Base-by-base conservation (phyloP, 2,797 vertebrate genomes). In the Intellagama lesueurii region DNA sequence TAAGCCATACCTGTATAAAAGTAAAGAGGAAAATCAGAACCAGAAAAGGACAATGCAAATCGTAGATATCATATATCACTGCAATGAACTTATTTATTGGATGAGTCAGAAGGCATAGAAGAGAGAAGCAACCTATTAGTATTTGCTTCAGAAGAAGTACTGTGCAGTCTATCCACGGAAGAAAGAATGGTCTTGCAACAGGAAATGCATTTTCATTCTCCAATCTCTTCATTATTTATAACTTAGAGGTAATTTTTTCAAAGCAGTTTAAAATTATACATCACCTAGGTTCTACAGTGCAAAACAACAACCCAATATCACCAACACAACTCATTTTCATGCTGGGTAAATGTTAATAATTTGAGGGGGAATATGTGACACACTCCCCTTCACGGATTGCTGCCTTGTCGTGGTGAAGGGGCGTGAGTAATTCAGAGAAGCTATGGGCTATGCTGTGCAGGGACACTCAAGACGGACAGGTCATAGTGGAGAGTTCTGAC, bases 91-190 rank as follows among this genome's bases (percentile, higher is more conserved):
- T 7, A 9, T 81, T 90, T 92, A 79, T 24, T 87, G 2, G 5
- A 24, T 56, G 44, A 88, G 5, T 30, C 28, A 90, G 52, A 93
- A 81, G 3, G 82, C 14, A 1, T 83, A 81, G 78, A 14, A 7
- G 17, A 26, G 2, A 0, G 44, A 14, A 60, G 7, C 26, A 72
- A 72, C 11, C n/a, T 47, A 56, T 40, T 60, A 12, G 6, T 44
- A 66, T 70, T 83, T 87, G 3, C 5, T 85, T 89, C 40, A 44
- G 66, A 88, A 78, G 30, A 83, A 56, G n/a, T 66, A 76, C 12
- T 49, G 47, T 68, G 22, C 70, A 35, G 40, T 12, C 60, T 73
- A 80, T 44, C 22, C 7, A n/a, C 49, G 75, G 75, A 52, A 70
- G 49, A 72, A 76, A 44, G 0, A 49, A 70, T 3, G 24, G 40